Conservation (phyloP, 2,113 vertebrate species). For the Tyto alba region DNA sequence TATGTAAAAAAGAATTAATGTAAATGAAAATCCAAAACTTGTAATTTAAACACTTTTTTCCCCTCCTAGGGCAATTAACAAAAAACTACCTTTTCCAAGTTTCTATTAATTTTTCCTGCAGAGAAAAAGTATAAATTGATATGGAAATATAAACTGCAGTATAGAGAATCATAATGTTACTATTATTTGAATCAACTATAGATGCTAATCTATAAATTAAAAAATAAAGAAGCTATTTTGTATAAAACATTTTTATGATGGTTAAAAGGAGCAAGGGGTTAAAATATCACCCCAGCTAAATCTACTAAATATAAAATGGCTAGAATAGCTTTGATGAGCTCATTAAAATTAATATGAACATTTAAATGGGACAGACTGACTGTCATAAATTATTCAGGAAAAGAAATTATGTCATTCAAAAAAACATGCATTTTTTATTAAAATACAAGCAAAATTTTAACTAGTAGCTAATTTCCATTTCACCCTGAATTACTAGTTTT, state of each 20-base stretch:
- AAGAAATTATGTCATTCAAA: constrained; percentile 26
- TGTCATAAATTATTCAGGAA: constrained; percentile 47
- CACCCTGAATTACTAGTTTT: background rate
- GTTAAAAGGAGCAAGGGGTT: background rate
- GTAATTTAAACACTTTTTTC: background rate
- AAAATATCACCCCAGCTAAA: background rate
- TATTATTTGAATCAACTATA: background rate
- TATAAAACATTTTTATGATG: background rate
- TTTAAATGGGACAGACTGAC: constrained; percentile 10
- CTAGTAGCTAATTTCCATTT: constrained; percentile 36
- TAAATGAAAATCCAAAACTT: background rate
- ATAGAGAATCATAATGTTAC: background rate
- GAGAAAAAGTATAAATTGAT: background rate
- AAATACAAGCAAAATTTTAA: constrained; percentile 18
- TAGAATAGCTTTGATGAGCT: background rate
- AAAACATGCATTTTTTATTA: constrained; percentile 2
- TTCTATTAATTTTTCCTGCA: background rate
- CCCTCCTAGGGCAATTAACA: background rate
- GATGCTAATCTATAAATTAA: background rate
- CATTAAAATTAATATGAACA: constrained; percentile 51
- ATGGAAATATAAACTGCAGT: background rate
- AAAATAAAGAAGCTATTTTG: background rate
- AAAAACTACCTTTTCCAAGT: background rate
- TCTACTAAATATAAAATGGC: constrained; percentile 19
- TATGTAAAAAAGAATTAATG: background rate